A percentile compares a stretch with the other conserved stretches of the same genome.
Evolutionary conservation across 2,797 vertebrate genomes (phyloP).

Genomic region (Pitangus sulphuratus): DNA sequence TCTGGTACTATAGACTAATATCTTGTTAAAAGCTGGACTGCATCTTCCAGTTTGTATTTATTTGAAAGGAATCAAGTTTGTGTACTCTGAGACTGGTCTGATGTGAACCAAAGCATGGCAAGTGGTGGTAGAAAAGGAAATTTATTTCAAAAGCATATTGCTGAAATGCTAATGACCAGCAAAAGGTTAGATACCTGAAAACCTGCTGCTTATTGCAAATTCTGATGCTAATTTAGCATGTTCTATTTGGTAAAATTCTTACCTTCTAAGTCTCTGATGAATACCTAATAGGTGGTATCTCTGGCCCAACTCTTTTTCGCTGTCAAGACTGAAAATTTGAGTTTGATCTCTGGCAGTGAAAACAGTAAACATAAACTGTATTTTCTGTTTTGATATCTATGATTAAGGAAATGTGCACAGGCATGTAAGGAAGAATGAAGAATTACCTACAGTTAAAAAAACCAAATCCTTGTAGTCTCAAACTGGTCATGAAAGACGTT

Average conservation of each 20-base stretch:
- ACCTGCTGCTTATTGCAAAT: neutral
- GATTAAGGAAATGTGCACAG: neutral
- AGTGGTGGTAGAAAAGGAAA: neutral
- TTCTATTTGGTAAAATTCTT: neutral
- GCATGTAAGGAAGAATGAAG: neutral
- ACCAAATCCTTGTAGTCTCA: neutral
- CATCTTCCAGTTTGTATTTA: neutral
- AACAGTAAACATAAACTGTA: neutral
- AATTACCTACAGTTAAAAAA: neutral
- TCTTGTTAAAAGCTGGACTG: neutral
- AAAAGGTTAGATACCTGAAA: neutral
- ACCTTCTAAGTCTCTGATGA: neutral
- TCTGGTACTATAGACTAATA: neutral
- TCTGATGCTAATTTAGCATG: neutral
- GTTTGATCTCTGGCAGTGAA: neutral
- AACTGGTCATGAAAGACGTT: neutral
- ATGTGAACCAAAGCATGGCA: neutral
- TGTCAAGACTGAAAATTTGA: neutral
- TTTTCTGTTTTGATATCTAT: neutral
- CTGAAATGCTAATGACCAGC: neutral
- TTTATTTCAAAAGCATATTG: neutral
- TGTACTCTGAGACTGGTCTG: neutral
- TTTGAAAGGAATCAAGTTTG: neutral
- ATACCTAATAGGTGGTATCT: neutral
- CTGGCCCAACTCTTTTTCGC: neutral